Base-by-base conservation (phyloP, 2,113 vertebrate genomes). In the Phasianus colchicus region DNA sequence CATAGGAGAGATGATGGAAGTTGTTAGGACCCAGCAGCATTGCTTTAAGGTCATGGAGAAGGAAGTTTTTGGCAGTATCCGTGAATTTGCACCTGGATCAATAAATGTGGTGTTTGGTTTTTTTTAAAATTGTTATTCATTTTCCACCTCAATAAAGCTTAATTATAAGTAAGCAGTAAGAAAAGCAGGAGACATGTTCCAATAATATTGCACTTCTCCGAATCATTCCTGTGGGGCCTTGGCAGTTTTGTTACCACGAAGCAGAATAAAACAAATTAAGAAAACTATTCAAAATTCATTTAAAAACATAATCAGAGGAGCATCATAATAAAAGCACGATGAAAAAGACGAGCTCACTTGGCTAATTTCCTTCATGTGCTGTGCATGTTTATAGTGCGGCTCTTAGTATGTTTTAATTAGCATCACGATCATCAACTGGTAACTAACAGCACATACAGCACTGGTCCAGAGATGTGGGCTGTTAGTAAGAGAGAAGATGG, bases 121-220 rank as follows among this genome's bases (percentile, higher is more conserved):
- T 89, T 97, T 97, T 92, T 34, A 13, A 58, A 96, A 98, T 98
- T 97, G 96, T 98, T 98, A 97, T 97, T 98, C 97, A 97, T 98
- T 98, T 98, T 97, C 97, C 95, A 98, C 95, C 97, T 98, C 97
- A 97, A 98, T 98, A 98, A 98, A 98, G 97, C 98, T 98, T 98
- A 98, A 98, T 98, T 98, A 98, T 98, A 97, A 98, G 96, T 97
- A 97, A 97, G 96, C 98, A 97, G 97, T 96, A 96, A 98, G 97
- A 97, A 97, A 96, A 97, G 92, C 96, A 95, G 96, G 97, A 98
- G 96, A 97, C 96, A 92, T 54, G 91, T 94, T 98, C 96, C 91
- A 97, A 87, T 96, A 97, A 97, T 97, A 97, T 96, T 96, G 86
- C 93, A 86, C 85, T 97, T 96, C 96, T 97, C n/a, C 4, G 57